Conservation (phyloP, 2,888 invertebrate genomes). For the Euzophera pinguis region DNA sequence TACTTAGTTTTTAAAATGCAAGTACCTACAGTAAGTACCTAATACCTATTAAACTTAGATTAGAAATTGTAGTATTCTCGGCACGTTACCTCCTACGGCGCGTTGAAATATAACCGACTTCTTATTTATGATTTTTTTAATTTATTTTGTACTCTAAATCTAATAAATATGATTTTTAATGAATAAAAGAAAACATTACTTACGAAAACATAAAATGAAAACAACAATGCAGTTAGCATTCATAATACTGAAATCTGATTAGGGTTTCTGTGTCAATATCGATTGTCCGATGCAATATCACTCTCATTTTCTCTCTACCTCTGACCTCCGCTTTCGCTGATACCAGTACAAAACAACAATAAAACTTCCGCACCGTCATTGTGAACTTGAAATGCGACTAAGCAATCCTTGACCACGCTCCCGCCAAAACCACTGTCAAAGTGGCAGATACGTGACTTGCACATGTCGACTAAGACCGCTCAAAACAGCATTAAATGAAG, state of each 20-base stretch:
- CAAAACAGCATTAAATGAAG: too few species aligned
- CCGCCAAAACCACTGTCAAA: slow-evolving; percentile 30
- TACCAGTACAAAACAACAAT: slow-evolving; percentile 38
- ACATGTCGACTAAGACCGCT: slow-evolving; percentile 17
- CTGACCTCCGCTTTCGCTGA: slow-evolving; percentile 62
- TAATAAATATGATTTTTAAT: too few species aligned
- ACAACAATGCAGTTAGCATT: not conserved
- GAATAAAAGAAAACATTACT: too few species aligned
- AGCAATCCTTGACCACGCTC: slow-evolving; percentile 42
- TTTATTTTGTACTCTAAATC: too few species aligned
- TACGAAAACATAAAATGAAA: too few species aligned
- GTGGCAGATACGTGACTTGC: slow-evolving; percentile 27
- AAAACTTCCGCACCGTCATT: slow-evolving; percentile 51
- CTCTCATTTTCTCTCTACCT: slow-evolving; percentile 39
- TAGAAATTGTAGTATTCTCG: too few species aligned
- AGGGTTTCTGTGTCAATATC: slow-evolving; percentile 12
- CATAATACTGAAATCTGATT: not conserved
- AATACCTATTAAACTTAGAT: too few species aligned
- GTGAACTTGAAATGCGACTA: slow-evolving; percentile 43
- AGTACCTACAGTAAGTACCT: too few species aligned
- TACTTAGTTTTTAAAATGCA: too few species aligned
- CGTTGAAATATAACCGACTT: too few species aligned
- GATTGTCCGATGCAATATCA: slow-evolving; percentile 16
- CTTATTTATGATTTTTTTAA: too few species aligned
- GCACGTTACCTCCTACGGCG: too few species aligned